Base-by-base conservation (phyloP, 2,888 invertebrate genomes). In the Diarsia rubi region DNA sequence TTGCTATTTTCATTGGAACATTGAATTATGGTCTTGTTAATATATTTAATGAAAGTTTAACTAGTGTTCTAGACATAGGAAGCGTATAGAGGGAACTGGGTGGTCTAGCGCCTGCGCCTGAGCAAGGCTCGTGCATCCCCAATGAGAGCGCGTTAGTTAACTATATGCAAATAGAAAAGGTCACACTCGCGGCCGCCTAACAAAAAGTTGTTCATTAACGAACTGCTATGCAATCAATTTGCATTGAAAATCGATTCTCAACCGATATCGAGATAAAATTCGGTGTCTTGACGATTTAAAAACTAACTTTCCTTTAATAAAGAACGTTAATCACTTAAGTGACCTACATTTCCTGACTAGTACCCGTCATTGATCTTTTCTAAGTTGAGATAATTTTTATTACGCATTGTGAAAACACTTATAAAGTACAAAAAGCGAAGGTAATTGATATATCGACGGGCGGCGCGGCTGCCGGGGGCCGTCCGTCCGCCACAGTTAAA, bases 381-480 rank as follows among this genome's bases (percentile, higher is more conserved):
- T 76, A 65, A 74, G 47, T 65, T 69, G 66, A 68, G 74, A 77
- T 81, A 80, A 73, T 72, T 75, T 85, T 79, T 78, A 88, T 80
- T 75, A 72, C 52, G 59, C 75, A 76, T 88, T 86, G 80, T 79
- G 84, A 85, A 83, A 86, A 87, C 82, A 81, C 80, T 84, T 86
- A 79, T 85, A 85, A 82, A 84, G 83, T 88, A 90, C 85, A 88
- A 90, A 91, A 91, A 88, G 87, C 86, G 87, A 90, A 90, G 78
- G 79, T 87, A 91, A 88, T 92, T 93, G 94, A 96, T 95, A 95
- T 95, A 96, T 93, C 88, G 90, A 78, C 83, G 76, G 49, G 64
- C 69, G 88, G 85, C 84, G 88, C 92, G 78, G 93, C 91, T 93
- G 95, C 94, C 91, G 82, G 86, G 78, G 92, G 91, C 89, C 84